These are phyloP conservation scores for Apomyelois bistriatella DNA, from an alignment of 2,888 invertebrate species.

Conservation along the genomic window DNA sequence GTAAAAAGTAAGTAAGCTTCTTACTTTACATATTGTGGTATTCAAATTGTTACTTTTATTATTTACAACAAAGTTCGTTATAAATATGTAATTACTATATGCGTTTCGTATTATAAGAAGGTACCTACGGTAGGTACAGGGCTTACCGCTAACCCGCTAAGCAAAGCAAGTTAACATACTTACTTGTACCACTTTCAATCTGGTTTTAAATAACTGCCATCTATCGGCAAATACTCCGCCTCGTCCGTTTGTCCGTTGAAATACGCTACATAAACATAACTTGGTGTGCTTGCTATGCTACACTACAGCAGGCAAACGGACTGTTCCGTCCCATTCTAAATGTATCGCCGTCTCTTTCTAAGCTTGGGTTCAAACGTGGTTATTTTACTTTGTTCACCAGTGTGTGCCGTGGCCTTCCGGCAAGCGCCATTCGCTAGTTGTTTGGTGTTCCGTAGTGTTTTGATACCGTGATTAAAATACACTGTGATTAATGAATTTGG, in stretches of 20 bases:
- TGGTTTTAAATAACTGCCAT: conserved; percentile 5
- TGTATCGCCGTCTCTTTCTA: background rate
- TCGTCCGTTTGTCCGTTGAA: background rate
- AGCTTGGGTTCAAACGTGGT: conserved; percentile 6
- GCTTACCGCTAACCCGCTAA: background rate
- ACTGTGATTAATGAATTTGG: background rate
- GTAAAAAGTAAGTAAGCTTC: no score
- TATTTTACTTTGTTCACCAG: conserved; percentile 2
- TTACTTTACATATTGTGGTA: no score
- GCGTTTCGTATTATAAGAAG: no score
- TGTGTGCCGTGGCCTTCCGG: conserved; percentile 1
- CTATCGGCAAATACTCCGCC: background rate
- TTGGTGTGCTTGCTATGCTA: background rate
- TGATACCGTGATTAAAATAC: background rate
- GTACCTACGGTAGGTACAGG: background rate
- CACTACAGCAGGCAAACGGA: background rate
- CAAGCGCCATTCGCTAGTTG: background rate
- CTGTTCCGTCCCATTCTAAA: background rate
- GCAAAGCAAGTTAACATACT: conserved; percentile 5
- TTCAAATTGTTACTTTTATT: no score
- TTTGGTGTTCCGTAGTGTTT: background rate
- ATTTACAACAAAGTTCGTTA: no score
- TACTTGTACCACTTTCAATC: conserved; percentile 1
- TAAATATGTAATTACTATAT: background rate
- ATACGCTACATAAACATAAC: background rate